phyloP scores from a whole-genome alignment of 1,140 invertebrate genomes.

The Drosophila santomea region DNA sequence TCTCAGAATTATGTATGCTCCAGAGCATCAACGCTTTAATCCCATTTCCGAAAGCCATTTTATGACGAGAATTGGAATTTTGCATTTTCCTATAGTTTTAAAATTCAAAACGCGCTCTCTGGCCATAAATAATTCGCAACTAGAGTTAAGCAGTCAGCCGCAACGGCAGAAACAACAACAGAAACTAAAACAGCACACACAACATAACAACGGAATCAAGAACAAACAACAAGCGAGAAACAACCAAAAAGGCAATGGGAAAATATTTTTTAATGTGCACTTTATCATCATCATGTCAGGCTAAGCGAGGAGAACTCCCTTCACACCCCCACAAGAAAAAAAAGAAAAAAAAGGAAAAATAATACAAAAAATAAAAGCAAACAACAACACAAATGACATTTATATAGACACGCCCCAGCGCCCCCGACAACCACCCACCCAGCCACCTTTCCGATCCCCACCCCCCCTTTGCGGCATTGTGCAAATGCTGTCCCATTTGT shows the following conservation, averaged over 20 bases:
- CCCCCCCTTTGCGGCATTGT: constrained; percentile 55
- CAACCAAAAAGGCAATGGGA: constrained; percentile 58
- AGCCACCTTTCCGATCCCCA: neutral
- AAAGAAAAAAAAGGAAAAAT: constrained; percentile 7
- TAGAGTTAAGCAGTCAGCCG: constrained; percentile 38
- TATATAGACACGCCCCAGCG: constrained; percentile 75
- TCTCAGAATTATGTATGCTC: neutral
- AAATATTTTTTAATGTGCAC: constrained; percentile 80
- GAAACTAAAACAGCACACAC: neutral
- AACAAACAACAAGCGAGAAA: constrained; percentile 28
- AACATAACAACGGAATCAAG: constrained; percentile 21
- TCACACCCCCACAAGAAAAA: neutral
- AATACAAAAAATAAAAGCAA: constrained; percentile 19
- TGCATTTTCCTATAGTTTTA: constrained; percentile 22
- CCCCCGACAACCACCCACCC: constrained; percentile 18
- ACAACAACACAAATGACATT: constrained; percentile 71
- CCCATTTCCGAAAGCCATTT: neutral
- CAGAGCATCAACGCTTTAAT: constrained; percentile 7
- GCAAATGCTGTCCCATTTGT: constrained; percentile 81
- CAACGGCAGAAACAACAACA: constrained; percentile 4
- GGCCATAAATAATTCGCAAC: constrained; percentile 61
- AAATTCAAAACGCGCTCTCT: constrained; percentile 59
- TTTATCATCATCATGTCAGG: constrained; percentile 80
- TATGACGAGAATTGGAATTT: constrained; percentile 4
- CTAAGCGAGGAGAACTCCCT: constrained; percentile 51